phyloP scores from a whole-genome alignment of 2,113 vertebrate species.

The Hippopotamus amphibius region DNA sequence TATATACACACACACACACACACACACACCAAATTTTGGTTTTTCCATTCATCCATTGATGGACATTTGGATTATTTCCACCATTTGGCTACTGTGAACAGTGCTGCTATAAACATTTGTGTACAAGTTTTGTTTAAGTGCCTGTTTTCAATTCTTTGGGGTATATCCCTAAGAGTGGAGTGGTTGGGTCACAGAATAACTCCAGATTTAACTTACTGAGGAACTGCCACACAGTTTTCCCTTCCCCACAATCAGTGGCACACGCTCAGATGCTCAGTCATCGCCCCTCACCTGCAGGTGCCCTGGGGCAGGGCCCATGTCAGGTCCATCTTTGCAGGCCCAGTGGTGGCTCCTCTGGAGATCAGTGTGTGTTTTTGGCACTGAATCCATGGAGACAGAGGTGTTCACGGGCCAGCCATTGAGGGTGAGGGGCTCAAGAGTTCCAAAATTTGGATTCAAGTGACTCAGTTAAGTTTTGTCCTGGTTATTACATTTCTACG shows the following conservation, averaged over 20 bases:
- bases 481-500: neutral
- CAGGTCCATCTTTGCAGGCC: neutral
- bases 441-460: neutral
- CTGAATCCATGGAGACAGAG: neutral
- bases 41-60: neutral
- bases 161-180: neutral
- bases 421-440: neutral
- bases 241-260: too few relatives aligned
- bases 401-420: neutral
- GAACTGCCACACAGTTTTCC: too few relatives aligned
- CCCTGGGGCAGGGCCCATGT: neutral
- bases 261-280: neutral
- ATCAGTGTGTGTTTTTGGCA: neutral
- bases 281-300: neutral
- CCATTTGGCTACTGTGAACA: neutral
- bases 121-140: neutral
- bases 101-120: neutral
- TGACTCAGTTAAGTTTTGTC: neutral
- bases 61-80: neutral
- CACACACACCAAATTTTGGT: neutral
- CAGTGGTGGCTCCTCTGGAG: neutral
- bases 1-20: too few relatives aligned
- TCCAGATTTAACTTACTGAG: neutral
- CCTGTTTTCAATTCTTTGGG: neutral
- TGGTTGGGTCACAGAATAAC: too few relatives aligned